A percentile compares a stretch with the other conserved stretches of the same genome.
Conservation (phyloP, 2,113 vertebrate species). For the Lophura nycthemera region DNA sequence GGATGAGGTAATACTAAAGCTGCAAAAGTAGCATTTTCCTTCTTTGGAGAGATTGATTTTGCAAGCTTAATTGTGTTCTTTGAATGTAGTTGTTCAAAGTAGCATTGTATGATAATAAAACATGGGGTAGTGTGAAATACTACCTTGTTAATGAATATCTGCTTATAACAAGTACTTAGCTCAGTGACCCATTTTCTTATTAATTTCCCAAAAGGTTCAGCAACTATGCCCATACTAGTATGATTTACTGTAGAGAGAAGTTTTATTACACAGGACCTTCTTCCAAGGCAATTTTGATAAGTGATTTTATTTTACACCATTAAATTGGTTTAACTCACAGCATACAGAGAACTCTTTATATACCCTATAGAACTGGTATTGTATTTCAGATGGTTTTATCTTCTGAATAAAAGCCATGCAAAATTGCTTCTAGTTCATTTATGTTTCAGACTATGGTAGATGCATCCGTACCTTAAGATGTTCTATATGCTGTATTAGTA, state of each 20-base stretch:
- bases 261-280: background rate
- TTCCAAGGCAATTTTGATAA: background rate
- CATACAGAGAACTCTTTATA: background rate
- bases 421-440: background rate
- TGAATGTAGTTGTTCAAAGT: background rate
- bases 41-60: background rate
- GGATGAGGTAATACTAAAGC: background rate
- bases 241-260: background rate
- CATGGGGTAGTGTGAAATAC: background rate
- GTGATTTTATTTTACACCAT: background rate
- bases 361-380: background rate
- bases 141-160: slow-evolving; percentile 4
- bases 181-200: slow-evolving; percentile 27
- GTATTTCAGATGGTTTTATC: background rate
- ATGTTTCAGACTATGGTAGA: background rate
- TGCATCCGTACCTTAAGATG: background rate
- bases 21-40: background rate
- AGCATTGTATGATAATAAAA: slow-evolving; percentile 36
- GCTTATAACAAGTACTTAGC: background rate
- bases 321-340: background rate
- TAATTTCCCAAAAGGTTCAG: slow-evolving; percentile 16
- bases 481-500: background rate
- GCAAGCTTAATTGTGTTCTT: background rate
- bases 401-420: background rate
- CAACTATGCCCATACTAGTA: background rate